Evolutionary conservation across 2,888 invertebrate genomes (phyloP).

Genomic region (Coenonympha glycerion): DNA sequence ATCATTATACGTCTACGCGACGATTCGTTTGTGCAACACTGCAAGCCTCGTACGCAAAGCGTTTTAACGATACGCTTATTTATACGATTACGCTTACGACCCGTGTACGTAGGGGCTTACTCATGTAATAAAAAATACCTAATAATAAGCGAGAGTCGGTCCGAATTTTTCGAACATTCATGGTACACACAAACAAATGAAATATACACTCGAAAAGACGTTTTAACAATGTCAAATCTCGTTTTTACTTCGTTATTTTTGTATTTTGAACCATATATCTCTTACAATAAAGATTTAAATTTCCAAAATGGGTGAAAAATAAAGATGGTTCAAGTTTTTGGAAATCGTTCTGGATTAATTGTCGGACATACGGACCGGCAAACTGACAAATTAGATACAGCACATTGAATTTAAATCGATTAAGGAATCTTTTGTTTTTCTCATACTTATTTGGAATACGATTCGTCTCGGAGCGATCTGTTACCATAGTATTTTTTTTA

Average conservation of each 20-base stretch:
- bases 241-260: too few relatives aligned
- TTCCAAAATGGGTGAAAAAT: neutral
- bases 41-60: too few relatives aligned
- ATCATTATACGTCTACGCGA: too few relatives aligned
- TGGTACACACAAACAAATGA: conserved; percentile 51
- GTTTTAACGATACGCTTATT: too few relatives aligned
- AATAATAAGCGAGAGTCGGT: too few relatives aligned
- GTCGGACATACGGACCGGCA: conserved; percentile 48
- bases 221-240: conserved; percentile 38
- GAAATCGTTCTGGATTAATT: conserved; percentile 68
- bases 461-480: conserved; percentile 21
- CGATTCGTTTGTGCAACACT: too few relatives aligned
- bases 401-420: conserved; percentile 54
- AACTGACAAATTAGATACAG: conserved; percentile 70
- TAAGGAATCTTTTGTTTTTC: conserved; percentile 42
- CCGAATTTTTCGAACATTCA: too few relatives aligned
- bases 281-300: conserved; percentile 15
- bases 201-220: conserved; percentile 60
- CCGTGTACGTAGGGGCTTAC: too few relatives aligned
- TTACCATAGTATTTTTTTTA: conserved; percentile 20
- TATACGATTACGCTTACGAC: too few relatives aligned
- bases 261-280: conserved; percentile 25
- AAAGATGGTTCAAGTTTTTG: conserved; percentile 30
- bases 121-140: too few relatives aligned
- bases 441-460: conserved; percentile 36